These are phyloP conservation scores for Lasioglossum albipes DNA, from an alignment of 1,140 invertebrate species.

Conservation along the genomic window DNA sequence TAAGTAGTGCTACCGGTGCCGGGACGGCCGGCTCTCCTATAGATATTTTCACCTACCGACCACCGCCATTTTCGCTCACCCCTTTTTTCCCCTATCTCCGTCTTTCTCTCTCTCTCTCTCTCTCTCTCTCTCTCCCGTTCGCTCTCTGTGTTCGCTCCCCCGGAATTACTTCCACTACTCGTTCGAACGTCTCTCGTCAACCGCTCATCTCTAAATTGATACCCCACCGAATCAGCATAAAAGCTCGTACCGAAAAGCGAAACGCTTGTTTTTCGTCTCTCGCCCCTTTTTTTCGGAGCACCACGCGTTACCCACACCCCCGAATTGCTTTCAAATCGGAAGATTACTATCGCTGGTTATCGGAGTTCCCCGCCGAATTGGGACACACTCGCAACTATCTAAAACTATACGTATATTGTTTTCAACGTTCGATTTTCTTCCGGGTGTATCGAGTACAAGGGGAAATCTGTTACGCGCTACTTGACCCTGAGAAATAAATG, in stretches of 20 bases:
- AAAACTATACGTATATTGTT: too few species aligned
- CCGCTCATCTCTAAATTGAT: not conserved
- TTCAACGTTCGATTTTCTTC: too few species aligned
- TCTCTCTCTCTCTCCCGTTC: not conserved
- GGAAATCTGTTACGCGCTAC: too few species aligned
- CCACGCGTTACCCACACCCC: not conserved
- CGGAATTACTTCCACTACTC: slow-evolving; percentile 6
- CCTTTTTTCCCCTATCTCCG: not conserved
- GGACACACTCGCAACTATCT: not conserved
- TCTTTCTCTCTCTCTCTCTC: not conserved
- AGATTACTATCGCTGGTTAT: slow-evolving; percentile 19
- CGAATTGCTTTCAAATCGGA: slow-evolving; percentile 26
- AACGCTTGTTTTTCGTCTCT: not conserved
- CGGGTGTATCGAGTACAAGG: too few species aligned
- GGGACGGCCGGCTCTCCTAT: slow-evolving; percentile 53
- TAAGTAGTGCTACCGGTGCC: slow-evolving; percentile 73
- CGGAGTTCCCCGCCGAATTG: slow-evolving; percentile 28
- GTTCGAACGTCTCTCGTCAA: not conserved
- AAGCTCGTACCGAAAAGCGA: not conserved
- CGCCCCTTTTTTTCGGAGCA: not conserved
- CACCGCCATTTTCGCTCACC: not conserved
- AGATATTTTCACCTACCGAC: slow-evolving; percentile 67
- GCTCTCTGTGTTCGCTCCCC: not conserved
- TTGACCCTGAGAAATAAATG: too few species aligned
- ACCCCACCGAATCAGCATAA: not conserved